phyloP scores from a whole-genome alignment of 2,797 vertebrate species.

The Graptemys geographica region DNA sequence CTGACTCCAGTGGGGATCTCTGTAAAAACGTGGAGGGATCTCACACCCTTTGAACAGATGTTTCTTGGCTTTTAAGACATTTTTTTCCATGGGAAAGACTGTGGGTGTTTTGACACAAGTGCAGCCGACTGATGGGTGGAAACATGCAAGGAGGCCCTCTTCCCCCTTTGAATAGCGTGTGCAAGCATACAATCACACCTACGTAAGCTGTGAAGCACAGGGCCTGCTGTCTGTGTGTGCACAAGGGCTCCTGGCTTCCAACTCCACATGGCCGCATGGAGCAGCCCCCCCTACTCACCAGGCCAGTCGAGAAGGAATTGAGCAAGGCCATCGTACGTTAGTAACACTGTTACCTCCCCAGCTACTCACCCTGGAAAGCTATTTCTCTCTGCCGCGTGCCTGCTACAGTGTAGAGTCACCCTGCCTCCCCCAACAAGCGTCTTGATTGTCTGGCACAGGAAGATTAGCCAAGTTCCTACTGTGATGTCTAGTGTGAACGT shows the following conservation, averaged over 20 bases:
- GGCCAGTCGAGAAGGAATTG: background rate
- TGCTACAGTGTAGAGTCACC: background rate
- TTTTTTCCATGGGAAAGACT: background rate
- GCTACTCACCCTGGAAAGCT: slow-evolving; percentile 24
- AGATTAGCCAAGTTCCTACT: background rate
- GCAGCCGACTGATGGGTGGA: background rate
- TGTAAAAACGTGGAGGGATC: background rate
- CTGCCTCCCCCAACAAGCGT: background rate
- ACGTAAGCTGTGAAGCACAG: background rate
- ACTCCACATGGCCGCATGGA: background rate
- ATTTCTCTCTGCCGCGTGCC: background rate
- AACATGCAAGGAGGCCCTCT: background rate
- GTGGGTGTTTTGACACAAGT: background rate
- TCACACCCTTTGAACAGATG: slow-evolving; percentile 44
- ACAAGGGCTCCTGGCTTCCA: background rate
- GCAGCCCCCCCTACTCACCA: background rate
- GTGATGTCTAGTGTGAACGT: background rate
- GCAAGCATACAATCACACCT: background rate
- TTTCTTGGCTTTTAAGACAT: slow-evolving; percentile 21
- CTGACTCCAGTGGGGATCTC: slow-evolving; percentile 19
- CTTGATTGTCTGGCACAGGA: background rate
- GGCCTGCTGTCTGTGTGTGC: background rate
- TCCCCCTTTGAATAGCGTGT: background rate
- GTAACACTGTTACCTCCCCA: background rate
- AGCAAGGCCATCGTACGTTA: background rate